Evolutionary conservation across 2,888 invertebrate genomes (phyloP), one percentile per base, ranked within the genome.

Genomic region (Calameuta pallipes): DNA sequence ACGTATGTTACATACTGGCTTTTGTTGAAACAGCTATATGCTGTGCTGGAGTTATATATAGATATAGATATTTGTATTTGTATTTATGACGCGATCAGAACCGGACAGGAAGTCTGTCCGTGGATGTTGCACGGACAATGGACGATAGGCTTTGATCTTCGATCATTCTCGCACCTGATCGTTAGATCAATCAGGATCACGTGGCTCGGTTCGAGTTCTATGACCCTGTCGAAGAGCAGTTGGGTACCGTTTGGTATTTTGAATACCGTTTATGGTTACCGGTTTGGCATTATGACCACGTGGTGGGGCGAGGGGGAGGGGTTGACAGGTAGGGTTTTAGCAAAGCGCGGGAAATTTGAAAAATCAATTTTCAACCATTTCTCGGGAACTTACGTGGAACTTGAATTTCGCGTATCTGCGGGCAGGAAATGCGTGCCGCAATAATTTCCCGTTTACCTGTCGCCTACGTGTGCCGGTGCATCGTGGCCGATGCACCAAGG

Each of bases 1-100:
- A 85, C 85, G 85, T 82, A 85, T 11, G 31, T 30, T 23, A 9
- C 41, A 6, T 23, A 56, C 41, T 12, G 12, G 12, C 74, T 74
- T 74, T 74, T 35, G 34, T 74, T 33, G 35, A 15, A 35, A 15
- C n/a, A 3, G 4, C 23, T 74, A 13, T n/a, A 74, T 11, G 74
- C 36, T n/a, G n/a, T 35, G 0, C 12, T 34, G 36, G 12, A 31
- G 2, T n/a, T 13, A 13, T 33, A 4, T 34, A 74, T 34, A 34
- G 15, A 30, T n/a, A 35, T 11, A 74, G 13, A n/a, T 11, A 74
- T 35, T 35, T 35, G 30, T 71, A 74, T 74, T 33, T 30, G 33
- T 71, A 71, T 71, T 71, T 71, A 30, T 12, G 31, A n/a, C 33
- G 33, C 71, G 33, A 56, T 23, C 23, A 2, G 6, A 33, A 31